Conservation (phyloP, 2,888 invertebrate species). For the Cenopis cana region DNA sequence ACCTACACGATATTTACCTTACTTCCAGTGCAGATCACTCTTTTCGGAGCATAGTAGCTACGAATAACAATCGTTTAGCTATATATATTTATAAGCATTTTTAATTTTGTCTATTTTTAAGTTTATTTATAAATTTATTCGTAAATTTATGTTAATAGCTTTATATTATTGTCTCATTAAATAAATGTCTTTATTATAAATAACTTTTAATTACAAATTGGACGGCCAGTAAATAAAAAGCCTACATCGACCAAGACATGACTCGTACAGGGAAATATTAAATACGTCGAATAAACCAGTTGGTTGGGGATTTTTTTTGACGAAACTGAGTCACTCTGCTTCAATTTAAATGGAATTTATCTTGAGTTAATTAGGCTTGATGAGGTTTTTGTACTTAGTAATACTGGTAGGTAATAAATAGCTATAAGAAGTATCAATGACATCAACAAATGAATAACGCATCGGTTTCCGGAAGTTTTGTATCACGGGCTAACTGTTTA, state of each 20-base stretch:
- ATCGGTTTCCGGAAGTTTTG: neutral
- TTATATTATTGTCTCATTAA: too few relatives aligned
- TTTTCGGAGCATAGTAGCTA: too few relatives aligned
- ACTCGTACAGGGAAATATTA: constrained; percentile 2
- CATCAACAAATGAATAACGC: constrained; percentile 16
- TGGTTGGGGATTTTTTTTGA: constrained; percentile 6
- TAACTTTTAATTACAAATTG: too few relatives aligned
- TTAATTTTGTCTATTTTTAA: too few relatives aligned
- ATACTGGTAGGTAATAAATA: neutral
- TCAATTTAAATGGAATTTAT: constrained; percentile 3
- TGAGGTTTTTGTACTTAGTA: neutral
- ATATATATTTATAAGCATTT: too few relatives aligned
- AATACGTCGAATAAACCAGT: neutral
- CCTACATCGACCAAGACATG: neutral
- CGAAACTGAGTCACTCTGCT: neutral
- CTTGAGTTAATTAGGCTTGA: constrained; percentile 1
- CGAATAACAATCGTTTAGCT: too few relatives aligned
- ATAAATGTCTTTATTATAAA: too few relatives aligned
- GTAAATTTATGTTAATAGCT: too few relatives aligned
- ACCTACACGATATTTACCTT: too few relatives aligned
- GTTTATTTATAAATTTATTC: too few relatives aligned
- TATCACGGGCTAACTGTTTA: too few relatives aligned
- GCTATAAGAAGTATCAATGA: constrained; percentile 9
- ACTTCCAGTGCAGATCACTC: too few relatives aligned
- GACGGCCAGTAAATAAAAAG: neutral